phyloP scores from a whole-genome alignment of 2,113 vertebrate genomes.

The Barbus barbus region DNA sequence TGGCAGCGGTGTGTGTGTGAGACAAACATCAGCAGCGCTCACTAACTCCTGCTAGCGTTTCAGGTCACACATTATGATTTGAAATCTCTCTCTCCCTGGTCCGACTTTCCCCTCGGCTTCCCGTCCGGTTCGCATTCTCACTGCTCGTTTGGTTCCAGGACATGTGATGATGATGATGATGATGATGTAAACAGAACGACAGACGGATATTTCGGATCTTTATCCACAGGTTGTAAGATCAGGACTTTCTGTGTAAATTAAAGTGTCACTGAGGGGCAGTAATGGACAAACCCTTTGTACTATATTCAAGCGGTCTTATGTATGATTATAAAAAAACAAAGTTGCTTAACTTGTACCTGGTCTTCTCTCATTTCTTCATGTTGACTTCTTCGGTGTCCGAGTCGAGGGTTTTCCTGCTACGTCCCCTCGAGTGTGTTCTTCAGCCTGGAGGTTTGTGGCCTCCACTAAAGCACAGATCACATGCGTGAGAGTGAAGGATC shows the following conservation, averaged over 20 bases:
- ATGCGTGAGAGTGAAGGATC: too few species aligned
- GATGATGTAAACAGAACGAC: constrained; percentile 86
- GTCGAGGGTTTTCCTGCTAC: too few species aligned
- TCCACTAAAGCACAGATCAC: too few species aligned
- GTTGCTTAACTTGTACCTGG: constrained; percentile 92
- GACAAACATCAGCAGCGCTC: too few species aligned
- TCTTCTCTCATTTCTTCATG: constrained; percentile 72
- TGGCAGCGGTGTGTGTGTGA: background rate
- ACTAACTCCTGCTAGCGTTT: background rate
- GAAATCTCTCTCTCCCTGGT: constrained; percentile 68
- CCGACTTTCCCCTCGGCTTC: constrained; percentile 48
- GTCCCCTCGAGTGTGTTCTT: too few species aligned
- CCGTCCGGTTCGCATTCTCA: constrained; percentile 84
- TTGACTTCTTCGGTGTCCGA: background rate
- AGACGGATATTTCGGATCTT: constrained; percentile 87
- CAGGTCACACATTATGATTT: constrained; percentile 27
- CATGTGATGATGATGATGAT: constrained; percentile 63
- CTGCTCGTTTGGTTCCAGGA: constrained; percentile 84
- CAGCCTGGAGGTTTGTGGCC: too few species aligned
- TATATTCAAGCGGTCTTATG: constrained; percentile 96
- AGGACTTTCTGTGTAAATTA: constrained; percentile 95
- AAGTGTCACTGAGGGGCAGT: constrained; percentile 85
- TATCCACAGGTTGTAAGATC: constrained; percentile 93
- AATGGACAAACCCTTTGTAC: constrained; percentile 92
- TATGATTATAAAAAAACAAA: constrained; percentile 87